Conservation (phyloP, 2,113 vertebrate species). For the Ranitomeya variabilis region DNA sequence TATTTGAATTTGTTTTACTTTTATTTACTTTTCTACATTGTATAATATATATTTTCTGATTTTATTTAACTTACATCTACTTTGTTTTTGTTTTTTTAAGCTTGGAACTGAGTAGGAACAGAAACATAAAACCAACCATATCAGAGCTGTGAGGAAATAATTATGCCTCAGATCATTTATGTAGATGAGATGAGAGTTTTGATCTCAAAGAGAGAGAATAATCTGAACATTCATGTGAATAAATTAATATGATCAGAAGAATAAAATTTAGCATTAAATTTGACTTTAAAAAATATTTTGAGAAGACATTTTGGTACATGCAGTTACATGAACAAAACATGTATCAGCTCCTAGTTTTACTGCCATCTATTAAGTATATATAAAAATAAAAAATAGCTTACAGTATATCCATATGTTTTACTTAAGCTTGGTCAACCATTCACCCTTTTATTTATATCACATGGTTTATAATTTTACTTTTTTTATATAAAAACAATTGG, state of each 20-base stretch:
- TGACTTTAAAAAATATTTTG: neutral
- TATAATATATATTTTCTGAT: neutral
- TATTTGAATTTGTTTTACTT: no score
- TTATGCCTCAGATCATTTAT: neutral
- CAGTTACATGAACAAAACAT: neutral
- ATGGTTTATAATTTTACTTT: no score
- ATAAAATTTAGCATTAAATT: neutral
- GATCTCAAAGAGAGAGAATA: neutral
- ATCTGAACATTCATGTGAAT: neutral
- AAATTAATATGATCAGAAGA: neutral
- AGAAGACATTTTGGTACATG: neutral
- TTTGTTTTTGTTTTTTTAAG: neutral
- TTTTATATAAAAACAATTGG: no score
- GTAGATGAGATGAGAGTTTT: neutral
- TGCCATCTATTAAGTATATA: no score
- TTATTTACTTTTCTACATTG: no score
- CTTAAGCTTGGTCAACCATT: no score
- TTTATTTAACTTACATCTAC: neutral
- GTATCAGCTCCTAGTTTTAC: no score
- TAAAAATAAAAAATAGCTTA: no score
- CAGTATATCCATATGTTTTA: no score
- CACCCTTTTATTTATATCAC: no score
- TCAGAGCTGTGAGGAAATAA: neutral
- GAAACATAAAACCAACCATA: neutral
- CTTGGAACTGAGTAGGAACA: no score